Evolutionary conservation across 2,113 vertebrate species (phyloP).

Genomic region (Oplegnathus fasciatus): DNA sequence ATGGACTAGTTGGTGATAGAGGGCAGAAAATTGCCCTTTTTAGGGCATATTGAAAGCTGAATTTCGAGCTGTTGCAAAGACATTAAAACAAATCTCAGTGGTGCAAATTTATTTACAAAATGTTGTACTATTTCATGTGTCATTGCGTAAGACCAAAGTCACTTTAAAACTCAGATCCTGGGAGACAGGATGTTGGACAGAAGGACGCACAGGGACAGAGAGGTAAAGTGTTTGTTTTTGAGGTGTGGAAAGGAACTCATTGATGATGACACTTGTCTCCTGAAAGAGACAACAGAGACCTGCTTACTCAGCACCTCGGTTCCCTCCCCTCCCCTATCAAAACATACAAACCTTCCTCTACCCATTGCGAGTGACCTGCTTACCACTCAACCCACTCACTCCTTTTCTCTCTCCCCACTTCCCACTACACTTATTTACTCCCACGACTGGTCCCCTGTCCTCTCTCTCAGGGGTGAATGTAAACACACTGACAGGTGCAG

Average conservation of each 20-base stretch:
- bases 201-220: neutral
- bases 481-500: constrained; percentile 79
- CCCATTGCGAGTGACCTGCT: constrained; percentile 12
- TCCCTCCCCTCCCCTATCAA: constrained; percentile 33
- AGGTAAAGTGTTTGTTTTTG: constrained; percentile 49
- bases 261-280: constrained; percentile 58
- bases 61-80: neutral
- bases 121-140: too few relatives aligned
- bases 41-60: too few relatives aligned
- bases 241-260: constrained; percentile 56
- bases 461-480: constrained; percentile 58
- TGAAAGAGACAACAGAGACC: constrained; percentile 51
- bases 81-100: neutral
- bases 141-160: neutral
- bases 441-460: constrained; percentile 39
- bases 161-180: neutral
- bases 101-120: neutral
- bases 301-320: constrained; percentile 64
- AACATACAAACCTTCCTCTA: constrained; percentile 50
- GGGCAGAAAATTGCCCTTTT: neutral
- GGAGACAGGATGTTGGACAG: neutral
- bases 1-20: neutral
- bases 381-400: constrained; percentile 27
- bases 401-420: constrained; percentile 31
- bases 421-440: constrained; percentile 49